Evolutionary conservation across 2,113 vertebrate species (phyloP).

Genomic region (Arenaria interpres): DNA sequence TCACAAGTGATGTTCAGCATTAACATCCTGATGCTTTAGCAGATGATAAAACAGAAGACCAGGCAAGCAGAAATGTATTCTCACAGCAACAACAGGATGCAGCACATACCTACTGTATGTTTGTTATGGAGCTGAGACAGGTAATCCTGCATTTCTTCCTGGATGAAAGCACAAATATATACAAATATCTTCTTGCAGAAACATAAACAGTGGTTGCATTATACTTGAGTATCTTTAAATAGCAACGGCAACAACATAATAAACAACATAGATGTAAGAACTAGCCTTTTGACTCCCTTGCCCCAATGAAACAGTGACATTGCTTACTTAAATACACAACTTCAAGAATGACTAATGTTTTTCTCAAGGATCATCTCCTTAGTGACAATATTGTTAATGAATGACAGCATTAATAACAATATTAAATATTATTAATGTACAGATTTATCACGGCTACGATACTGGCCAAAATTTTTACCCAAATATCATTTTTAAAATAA

Average conservation of each 20-base stretch:
- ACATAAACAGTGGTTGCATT: not conserved
- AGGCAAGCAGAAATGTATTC: not conserved
- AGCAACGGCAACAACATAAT: not conserved
- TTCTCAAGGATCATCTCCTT: not conserved
- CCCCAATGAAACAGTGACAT: not conserved
- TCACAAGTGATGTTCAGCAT: not conserved
- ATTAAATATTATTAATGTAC: not conserved
- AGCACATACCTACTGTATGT: not conserved
- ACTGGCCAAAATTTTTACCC: not conserved
- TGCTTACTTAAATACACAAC: not conserved
- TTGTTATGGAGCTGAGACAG: not conserved
- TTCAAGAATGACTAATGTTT: not conserved
- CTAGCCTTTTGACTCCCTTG: not conserved
- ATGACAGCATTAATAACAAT: not conserved
- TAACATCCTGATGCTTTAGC: not conserved
- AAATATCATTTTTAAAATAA: not conserved
- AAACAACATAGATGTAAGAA: not conserved
- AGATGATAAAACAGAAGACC: constrained; percentile 2
- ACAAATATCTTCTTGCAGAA: not conserved
- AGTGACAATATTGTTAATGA: not conserved
- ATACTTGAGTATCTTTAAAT: not conserved
- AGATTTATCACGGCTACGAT: not conserved
- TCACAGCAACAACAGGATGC: not conserved
- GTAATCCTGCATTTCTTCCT: not conserved
- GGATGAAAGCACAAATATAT: not conserved